These are phyloP conservation scores for Echeneis naucrates DNA, from an alignment of 2,797 vertebrate genomes.

Conservation along the genomic window DNA sequence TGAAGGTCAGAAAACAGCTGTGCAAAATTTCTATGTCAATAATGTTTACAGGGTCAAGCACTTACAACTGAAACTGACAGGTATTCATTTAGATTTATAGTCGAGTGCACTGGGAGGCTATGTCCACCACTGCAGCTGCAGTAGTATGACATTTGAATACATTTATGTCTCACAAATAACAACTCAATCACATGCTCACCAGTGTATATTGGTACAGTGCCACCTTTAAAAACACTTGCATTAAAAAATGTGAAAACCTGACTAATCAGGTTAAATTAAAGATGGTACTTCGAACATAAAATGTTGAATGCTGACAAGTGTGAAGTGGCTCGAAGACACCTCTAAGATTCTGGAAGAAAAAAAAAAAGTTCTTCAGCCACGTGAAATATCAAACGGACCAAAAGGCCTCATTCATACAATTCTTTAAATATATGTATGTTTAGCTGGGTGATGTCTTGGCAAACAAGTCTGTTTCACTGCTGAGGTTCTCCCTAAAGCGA, in stretches of 20 bases:
- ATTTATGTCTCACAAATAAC: slow-evolving; percentile 36
- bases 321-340: not conserved
- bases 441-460: slow-evolving; percentile 43
- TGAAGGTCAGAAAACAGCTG: slow-evolving; percentile 42
- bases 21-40: slow-evolving; percentile 10
- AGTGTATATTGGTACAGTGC: slow-evolving; percentile 41
- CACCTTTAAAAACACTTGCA: not conserved
- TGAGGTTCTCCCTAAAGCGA: slow-evolving; percentile 40
- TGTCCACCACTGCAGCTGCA: slow-evolving; percentile 39
- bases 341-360: slow-evolving; percentile 1
- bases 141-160: slow-evolving; percentile 33
- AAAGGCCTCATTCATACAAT: slow-evolving; percentile 30
- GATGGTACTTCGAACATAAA: not conserved
- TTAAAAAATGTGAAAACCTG: not conserved
- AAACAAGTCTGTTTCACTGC: slow-evolving; percentile 49
- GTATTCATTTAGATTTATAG: slow-evolving; percentile 40
- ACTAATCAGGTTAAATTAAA: not conserved
- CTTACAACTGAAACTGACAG: slow-evolving; percentile 7
- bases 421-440: slow-evolving; percentile 43
- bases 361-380: not conserved
- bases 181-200: slow-evolving; percentile 50
- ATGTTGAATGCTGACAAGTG: not conserved
- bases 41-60: slow-evolving; percentile 10
- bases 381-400: slow-evolving; percentile 7
- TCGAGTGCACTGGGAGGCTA: slow-evolving; percentile 2